phyloP scores from a whole-genome alignment of 1,140 invertebrate species.

The Magallana angulata region DNA sequence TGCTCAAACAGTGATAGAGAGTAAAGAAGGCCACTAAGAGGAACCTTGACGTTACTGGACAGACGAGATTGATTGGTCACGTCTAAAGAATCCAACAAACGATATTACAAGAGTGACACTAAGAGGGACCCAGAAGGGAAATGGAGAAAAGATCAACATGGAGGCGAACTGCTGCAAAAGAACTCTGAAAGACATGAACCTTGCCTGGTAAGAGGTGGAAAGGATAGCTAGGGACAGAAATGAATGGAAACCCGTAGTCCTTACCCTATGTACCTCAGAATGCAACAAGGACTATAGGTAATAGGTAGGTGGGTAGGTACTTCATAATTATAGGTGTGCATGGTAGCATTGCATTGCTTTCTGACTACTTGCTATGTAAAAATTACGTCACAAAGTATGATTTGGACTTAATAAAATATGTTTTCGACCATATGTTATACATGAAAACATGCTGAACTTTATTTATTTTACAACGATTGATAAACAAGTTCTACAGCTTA shows the following conservation, averaged over 20 bases:
- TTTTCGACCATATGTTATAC: too few species aligned
- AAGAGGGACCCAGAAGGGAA: not conserved
- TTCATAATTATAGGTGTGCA: not conserved
- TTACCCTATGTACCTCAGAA: not conserved
- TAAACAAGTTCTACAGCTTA: too few species aligned
- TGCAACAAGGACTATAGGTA: not conserved
- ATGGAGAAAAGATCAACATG: not conserved
- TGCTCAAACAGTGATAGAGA: not conserved
- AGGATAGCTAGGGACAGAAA: not conserved
- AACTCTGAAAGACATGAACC: not conserved
- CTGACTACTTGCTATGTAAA: not conserved
- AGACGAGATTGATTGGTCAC: too few species aligned
- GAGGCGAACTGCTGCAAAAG: not conserved
- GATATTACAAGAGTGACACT: too few species aligned
- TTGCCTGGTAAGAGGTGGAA: not conserved
- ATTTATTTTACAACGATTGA: too few species aligned
- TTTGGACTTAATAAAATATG: too few species aligned
- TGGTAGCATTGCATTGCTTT: not conserved
- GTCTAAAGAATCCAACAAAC: too few species aligned
- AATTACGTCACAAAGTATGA: too few species aligned
- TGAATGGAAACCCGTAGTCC: slow-evolving; percentile 27
- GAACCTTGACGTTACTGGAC: not conserved
- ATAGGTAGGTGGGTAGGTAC: not conserved
- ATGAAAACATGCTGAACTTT: too few species aligned
- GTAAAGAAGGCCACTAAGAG: not conserved